Evolutionary conservation across 2,888 invertebrate species (phyloP).

Genomic region (Mesorhabditis sp.): DNA sequence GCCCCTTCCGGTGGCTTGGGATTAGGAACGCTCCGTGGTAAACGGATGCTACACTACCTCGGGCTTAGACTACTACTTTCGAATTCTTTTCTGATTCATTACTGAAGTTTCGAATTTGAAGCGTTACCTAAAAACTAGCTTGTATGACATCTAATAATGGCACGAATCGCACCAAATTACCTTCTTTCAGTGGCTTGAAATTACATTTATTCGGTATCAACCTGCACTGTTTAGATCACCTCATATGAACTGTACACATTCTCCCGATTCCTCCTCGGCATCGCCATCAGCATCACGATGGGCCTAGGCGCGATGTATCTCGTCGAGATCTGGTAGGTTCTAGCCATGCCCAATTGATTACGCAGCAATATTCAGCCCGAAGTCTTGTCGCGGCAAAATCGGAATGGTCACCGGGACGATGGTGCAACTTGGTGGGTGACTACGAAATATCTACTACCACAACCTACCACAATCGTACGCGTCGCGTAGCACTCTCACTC

Average conservation of each 20-base stretch:
- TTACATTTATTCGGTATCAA: not conserved
- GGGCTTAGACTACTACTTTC: too few species aligned
- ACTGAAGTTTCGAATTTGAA: too few species aligned
- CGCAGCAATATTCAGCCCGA: conserved; percentile 35
- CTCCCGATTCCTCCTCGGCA: conserved; percentile 41
- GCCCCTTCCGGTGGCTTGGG: too few species aligned
- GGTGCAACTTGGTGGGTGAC: conserved; percentile 34
- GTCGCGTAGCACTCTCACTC: too few species aligned
- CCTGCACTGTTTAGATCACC: conserved; percentile 21
- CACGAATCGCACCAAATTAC: too few species aligned
- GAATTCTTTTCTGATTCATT: too few species aligned
- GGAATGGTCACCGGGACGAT: conserved; percentile 49
- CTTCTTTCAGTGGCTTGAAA: not conserved
- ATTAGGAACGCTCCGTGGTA: too few species aligned
- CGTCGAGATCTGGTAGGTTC: conserved; percentile 31
- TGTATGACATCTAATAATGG: too few species aligned
- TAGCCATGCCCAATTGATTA: not conserved
- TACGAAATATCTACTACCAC: not conserved
- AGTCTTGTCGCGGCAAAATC: conserved; percentile 42
- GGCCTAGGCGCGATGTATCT: conserved; percentile 37
- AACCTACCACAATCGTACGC: not conserved
- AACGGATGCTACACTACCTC: too few species aligned
- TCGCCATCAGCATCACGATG: conserved; percentile 37
- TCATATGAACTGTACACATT: conserved; percentile 41
- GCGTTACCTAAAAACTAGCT: too few species aligned